A percentile compares a stretch with the other conserved stretches of the same genome.
phyloP scores from a whole-genome alignment of 1,140 invertebrate species.

The Cotesia vestalis region DNA sequence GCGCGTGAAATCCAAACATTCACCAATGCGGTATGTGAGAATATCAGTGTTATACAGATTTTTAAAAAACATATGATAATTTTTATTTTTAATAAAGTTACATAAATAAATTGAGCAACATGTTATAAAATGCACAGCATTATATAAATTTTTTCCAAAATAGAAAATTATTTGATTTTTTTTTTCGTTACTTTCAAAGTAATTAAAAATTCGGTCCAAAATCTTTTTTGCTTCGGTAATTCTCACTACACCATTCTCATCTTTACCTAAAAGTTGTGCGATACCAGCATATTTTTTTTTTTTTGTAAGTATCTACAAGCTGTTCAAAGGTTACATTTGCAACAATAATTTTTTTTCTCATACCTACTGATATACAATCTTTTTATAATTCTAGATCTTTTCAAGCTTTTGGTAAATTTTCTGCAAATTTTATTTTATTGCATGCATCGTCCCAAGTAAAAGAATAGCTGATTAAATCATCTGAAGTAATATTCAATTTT shows the following conservation, averaged over 20 bases:
- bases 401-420: constrained; percentile 23
- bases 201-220: constrained; percentile 27
- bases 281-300: constrained; percentile 22
- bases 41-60: constrained; percentile 12
- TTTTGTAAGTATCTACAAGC: constrained; percentile 17
- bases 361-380: constrained; percentile 25
- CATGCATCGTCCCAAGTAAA: constrained; percentile 19
- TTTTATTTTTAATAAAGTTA: constrained; percentile 10
- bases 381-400: constrained; percentile 14
- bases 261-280: constrained; percentile 17
- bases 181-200: constrained; percentile 24
- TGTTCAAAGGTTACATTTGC: constrained; percentile 27
- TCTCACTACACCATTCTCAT: constrained; percentile 26
- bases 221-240: constrained; percentile 27
- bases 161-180: constrained; percentile 4
- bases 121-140: constrained; percentile 7
- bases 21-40: not conserved
- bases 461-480: constrained; percentile 10
- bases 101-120: constrained; percentile 2
- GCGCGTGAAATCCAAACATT: not conserved
- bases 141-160: constrained; percentile 7
- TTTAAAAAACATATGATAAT: constrained; percentile 7
- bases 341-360: constrained; percentile 30
- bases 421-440: constrained; percentile 20
- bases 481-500: constrained; percentile 6